These are phyloP conservation scores for Chrysaora quinquecirrha DNA, from an alignment of 30 jellyfish, hydroid and myxozoan species.

Conservation along the genomic window DNA sequence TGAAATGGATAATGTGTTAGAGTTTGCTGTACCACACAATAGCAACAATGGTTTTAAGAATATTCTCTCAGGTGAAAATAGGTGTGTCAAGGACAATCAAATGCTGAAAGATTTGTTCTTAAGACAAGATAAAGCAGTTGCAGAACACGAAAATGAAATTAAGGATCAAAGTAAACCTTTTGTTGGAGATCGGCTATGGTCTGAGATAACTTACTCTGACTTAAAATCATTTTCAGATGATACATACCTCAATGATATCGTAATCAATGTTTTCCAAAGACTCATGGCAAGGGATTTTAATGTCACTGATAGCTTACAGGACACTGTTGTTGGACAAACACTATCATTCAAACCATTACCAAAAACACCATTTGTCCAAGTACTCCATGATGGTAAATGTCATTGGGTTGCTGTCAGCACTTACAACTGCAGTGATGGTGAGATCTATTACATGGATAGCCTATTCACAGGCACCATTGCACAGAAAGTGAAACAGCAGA, in stretches of 20 bases:
- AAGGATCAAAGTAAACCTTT: background rate
- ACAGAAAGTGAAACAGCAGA: slow-evolving; percentile 20
- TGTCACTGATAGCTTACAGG: slow-evolving; percentile 9
- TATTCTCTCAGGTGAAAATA: too few species aligned
- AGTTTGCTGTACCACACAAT: too few species aligned
- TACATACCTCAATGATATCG: slow-evolving; percentile 4
- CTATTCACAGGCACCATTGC: background rate
- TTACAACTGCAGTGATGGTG: background rate
- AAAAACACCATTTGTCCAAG: slow-evolving; percentile 14
- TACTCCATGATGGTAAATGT: slow-evolving; percentile 23
- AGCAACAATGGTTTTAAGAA: too few species aligned
- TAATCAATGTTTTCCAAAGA: slow-evolving; percentile 15
- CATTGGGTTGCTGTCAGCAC: slow-evolving; percentile 31
- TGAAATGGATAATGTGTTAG: too few species aligned
- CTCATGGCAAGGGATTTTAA: background rate
- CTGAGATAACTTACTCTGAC: too few species aligned
- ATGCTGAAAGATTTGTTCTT: background rate
- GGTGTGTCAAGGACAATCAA: background rate
- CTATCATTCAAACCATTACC: slow-evolving; percentile 1
- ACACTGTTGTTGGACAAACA: slow-evolving; percentile 12
- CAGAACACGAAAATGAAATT: background rate
- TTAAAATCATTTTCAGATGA: background rate
- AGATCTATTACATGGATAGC: slow-evolving; percentile 12
- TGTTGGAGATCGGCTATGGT: background rate
- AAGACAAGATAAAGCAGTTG: background rate